These are phyloP conservation scores for Hypsibius dujardini DNA, from an alignment of 1,140 invertebrate species.

Conservation along the genomic window DNA sequence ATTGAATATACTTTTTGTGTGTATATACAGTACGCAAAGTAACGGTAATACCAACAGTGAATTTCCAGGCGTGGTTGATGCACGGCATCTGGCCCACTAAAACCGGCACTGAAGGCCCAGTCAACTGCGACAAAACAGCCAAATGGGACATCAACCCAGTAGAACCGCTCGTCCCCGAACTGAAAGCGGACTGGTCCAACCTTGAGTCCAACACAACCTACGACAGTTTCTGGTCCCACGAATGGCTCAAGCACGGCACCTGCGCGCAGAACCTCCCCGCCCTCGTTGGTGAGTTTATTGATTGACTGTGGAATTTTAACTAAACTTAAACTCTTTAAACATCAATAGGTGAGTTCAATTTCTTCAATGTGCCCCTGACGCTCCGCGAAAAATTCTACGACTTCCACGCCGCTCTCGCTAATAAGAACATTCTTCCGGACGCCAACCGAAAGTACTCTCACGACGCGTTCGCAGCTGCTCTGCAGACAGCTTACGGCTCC, in stretches of 20 bases:
- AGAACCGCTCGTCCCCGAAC: slow-evolving; percentile 17
- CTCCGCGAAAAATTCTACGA: slow-evolving; percentile 17
- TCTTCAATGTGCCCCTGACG: slow-evolving; percentile 21
- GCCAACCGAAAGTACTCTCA: slow-evolving; percentile 17
- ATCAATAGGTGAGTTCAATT: slow-evolving; percentile 19
- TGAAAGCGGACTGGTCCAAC: slow-evolving; percentile 20
- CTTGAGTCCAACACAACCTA: slow-evolving; percentile 18
- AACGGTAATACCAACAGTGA: no score
- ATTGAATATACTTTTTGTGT: no score
- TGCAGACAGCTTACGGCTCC: slow-evolving; percentile 18
- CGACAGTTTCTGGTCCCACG: slow-evolving; percentile 24
- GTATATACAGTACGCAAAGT: no score
- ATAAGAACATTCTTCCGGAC: slow-evolving; percentile 18
- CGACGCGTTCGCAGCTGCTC: slow-evolving; percentile 16
- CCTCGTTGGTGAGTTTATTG: slow-evolving; percentile 13
- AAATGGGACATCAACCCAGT: slow-evolving; percentile 19
- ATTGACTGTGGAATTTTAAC: no score
- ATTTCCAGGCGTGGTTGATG: slow-evolving; percentile 21
- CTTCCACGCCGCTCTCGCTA: slow-evolving; percentile 18
- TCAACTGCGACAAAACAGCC: slow-evolving; percentile 20
- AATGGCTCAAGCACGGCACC: slow-evolving; percentile 24
- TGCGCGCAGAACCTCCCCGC: slow-evolving; percentile 22
- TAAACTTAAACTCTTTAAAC: no score
- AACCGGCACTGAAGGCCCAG: slow-evolving; percentile 19
- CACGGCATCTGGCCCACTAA: slow-evolving; percentile 22